A percentile compares a stretch with the other conserved stretches of the same genome.
Evolutionary conservation across 2,113 vertebrate genomes (phyloP).

Genomic region (Galeopterus variegatus): DNA sequence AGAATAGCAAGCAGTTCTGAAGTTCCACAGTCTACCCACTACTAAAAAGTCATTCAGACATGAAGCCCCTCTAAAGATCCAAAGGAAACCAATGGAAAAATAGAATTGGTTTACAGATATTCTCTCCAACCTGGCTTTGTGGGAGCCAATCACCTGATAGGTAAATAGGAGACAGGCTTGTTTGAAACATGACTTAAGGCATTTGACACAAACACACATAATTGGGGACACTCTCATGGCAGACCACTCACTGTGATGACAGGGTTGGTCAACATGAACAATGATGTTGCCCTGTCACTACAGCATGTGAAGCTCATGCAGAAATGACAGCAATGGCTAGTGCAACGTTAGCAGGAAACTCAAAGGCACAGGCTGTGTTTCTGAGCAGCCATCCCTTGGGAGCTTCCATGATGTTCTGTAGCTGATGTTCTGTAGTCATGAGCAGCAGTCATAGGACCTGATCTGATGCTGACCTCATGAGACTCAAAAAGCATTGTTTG

Average conservation of each 20-base stretch:
- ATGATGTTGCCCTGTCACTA: not conserved
- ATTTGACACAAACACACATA: not conserved
- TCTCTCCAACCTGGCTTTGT: no score
- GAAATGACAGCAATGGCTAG: not conserved
- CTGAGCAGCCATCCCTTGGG: not conserved
- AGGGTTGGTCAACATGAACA: not conserved
- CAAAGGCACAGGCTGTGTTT: not conserved
- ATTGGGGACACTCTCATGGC: not conserved
- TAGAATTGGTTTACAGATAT: not conserved
- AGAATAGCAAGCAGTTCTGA: not conserved
- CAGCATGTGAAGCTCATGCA: not conserved
- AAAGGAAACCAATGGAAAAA: not conserved
- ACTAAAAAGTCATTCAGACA: not conserved
- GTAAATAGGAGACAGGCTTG: not conserved
- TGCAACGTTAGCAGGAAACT: not conserved
- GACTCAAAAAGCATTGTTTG: not conserved
- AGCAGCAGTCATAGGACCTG: not conserved
- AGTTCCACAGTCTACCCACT: not conserved
- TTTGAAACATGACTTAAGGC: not conserved
- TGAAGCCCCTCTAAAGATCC: not conserved
- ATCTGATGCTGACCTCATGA: not conserved
- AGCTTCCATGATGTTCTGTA: accelerated
- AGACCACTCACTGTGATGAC: not conserved
- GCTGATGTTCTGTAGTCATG: not conserved
- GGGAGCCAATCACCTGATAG: not conserved